Evolutionary conservation across 2,797 vertebrate genomes (phyloP), one percentile per base, ranked within the genome.

Genomic region (Peromyscus attwateri): DNA sequence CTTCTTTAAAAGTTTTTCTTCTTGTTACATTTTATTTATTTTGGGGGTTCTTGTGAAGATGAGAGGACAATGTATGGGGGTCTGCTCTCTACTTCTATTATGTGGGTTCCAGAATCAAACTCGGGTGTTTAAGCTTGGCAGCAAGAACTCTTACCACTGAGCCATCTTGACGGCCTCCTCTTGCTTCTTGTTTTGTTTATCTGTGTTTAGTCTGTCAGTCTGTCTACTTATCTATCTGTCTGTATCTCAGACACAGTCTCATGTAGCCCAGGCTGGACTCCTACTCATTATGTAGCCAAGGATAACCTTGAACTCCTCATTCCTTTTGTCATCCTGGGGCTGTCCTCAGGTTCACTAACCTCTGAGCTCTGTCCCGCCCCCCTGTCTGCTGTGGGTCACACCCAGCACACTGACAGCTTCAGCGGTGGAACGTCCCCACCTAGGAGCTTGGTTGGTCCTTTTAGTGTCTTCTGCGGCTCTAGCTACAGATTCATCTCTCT

Each of bases 41-140:
- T 79, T 73, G 68, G 68, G 43, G 14, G 4, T 40, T 37, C 52
- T 60, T 60, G 55, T 60, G 70, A 60, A 62, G 70, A 34, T 75
- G 5, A 43, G 2, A 31, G 1, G 49, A 43, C 27, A 14, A 1
- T 1, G 21, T 8, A 3, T 29, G 16, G 7, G 27, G 21, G 16
- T 23, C n/a, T 21, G 70, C 19, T 13, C 70, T 75, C 37, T 73
- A 37, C 27, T 14, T 37, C 82, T 46, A 2, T 14, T 12, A 14
- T 0, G 16, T 7, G 49, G 49, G 49, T 40, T 37, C 49, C 49
- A 34, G 66, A 31, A 37, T 55, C 13, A 17, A 11, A 12, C 23
- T 55, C 14, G 1, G 46, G 34, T 6, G 46, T 14, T 55, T 55
- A 17, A 29, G 46, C 12, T 6, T 17, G 66, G 66, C 34, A 52